Evolutionary conservation across 2,888 invertebrate species (phyloP).

Genomic region (Diplolepis rosae): DNA sequence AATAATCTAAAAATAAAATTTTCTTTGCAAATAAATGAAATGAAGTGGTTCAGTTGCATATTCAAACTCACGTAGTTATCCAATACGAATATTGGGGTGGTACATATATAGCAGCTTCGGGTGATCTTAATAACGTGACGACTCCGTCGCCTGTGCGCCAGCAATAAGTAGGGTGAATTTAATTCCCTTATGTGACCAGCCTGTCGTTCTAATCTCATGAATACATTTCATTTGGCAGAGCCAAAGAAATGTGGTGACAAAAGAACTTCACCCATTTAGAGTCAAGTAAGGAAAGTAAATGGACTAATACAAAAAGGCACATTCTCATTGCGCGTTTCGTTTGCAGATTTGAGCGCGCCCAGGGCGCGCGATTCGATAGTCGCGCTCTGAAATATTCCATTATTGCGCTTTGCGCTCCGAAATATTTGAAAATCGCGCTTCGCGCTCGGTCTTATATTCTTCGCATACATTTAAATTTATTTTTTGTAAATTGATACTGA

Average conservation of each 20-base stretch:
- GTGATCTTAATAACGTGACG: conserved; percentile 54
- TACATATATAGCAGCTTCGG: conserved; percentile 29
- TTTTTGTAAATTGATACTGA: too few species aligned
- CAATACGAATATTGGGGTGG: not conserved
- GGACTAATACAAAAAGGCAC: not conserved
- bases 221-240: conserved; percentile 58
- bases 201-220: conserved; percentile 58
- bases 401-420: too few species aligned
- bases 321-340: too few species aligned
- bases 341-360: too few species aligned
- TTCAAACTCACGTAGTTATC: not conserved
- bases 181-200: conserved; percentile 58
- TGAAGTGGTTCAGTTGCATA: not conserved
- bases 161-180: conserved; percentile 65
- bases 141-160: conserved; percentile 53
- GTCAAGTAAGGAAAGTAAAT: not conserved
- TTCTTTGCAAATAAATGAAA: not conserved
- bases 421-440: too few species aligned
- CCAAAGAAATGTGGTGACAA: conserved; percentile 38
- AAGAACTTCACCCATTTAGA: conserved; percentile 30
- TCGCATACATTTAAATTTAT: too few species aligned
- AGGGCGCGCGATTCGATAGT: too few species aligned
- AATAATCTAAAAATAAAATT: not conserved
- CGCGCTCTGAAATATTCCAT: too few species aligned
- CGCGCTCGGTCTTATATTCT: too few species aligned